Base-by-base conservation (phyloP, 2,113 vertebrate species). In the Amblyopsis rosae region DNA sequence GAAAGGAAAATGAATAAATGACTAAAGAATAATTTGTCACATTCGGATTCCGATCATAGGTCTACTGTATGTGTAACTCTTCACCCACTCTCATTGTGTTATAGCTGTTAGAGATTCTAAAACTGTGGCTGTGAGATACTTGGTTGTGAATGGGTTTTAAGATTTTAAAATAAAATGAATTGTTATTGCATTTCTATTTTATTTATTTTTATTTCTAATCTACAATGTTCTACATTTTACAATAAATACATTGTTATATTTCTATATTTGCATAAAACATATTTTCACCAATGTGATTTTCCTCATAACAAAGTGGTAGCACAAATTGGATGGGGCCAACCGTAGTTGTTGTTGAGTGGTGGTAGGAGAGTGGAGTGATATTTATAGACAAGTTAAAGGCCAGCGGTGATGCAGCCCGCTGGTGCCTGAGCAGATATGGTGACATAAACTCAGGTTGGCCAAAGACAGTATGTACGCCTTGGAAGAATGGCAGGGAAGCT, bases 321-420 rank as follows among this genome's bases (percentile, higher is more conserved):
- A 41, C 35, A 41, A 41, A 41, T 41, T 5, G 35, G 35, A 41
- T 8, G 35, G 35, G 35, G 5, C 4, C 35, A 41, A 26, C 26
- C 2, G 26, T 26, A 26, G 26, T 26, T 26, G 26, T 26, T 26
- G 50, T 62, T 35, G 75, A 19, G 2, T 4, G 11, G 46, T 45
- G 9, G 15, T 48, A 13, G n/a, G 16, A 9, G 13, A 11, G 6
- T 9, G 59, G 6, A 2, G 8, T 55, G 83, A 76, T 90, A 91
- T 91, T 90, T 87, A 83, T 89, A 91, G 89, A 79, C 47, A 53
- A 56, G 65, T 76, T 77, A 91, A 91, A 92, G 90, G 90, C 89
- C 91, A 90, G 59, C 41, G 70, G 68, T 70, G 86, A 77, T 79
- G 74, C 74, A 65, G 77, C 67, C 56, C 64, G 59, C 67, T 64